Evolutionary conservation across 2,113 vertebrate genomes (phyloP).

Genomic region (Pampusana beccarii): DNA sequence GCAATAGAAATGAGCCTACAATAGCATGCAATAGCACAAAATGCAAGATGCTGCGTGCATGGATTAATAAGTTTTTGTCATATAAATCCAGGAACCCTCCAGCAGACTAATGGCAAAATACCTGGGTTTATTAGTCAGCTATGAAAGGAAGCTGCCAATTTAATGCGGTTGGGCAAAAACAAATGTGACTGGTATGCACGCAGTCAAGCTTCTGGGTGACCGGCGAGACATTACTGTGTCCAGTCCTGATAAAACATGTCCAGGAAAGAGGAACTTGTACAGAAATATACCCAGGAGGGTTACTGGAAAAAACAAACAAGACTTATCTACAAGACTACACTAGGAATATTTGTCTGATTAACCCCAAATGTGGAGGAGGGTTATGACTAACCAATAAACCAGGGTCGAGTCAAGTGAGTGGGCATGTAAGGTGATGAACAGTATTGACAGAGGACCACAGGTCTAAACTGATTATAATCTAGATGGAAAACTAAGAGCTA

Average conservation of each 20-base stretch:
- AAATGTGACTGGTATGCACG: neutral
- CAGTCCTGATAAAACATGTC: neutral
- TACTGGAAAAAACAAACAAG: neutral
- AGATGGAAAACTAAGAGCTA: neutral
- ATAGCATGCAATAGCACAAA: neutral
- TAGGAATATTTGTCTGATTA: neutral
- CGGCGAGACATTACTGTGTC: neutral
- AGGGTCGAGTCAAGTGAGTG: neutral
- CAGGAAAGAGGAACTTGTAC: neutral
- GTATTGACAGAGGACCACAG: neutral
- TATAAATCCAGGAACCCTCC: neutral
- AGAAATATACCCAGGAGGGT: neutral
- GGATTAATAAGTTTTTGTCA: neutral
- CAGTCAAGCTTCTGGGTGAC: neutral
- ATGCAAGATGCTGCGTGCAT: neutral
- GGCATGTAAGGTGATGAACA: neutral
- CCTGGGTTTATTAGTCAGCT: neutral
- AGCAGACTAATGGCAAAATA: neutral
- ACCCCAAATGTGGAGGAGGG: neutral
- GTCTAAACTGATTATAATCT: neutral
- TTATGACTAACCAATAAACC: neutral
- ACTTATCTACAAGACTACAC: neutral
- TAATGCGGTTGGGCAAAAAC: neutral
- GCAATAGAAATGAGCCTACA: neutral
- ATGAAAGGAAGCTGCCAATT: neutral